Conservation (phyloP, 2,797 vertebrate genomes). For the Gambelia wislizenii region DNA sequence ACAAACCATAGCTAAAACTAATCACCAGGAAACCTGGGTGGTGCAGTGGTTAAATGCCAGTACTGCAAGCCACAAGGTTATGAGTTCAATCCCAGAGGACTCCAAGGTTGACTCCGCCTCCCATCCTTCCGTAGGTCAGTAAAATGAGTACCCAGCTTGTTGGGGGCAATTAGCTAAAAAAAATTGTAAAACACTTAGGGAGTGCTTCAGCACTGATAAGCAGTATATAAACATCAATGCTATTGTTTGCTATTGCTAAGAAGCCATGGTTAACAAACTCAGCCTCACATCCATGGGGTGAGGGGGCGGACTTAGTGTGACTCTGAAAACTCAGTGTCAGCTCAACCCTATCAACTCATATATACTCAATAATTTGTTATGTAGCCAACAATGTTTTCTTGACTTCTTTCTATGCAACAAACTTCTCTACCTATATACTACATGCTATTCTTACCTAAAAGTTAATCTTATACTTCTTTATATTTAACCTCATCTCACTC, state of each 20-base stretch:
- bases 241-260: too few species aligned
- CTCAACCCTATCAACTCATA: background rate
- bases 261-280: background rate
- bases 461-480: constrained; percentile 51
- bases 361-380: background rate
- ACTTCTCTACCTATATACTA: constrained; percentile 40
- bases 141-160: too few species aligned
- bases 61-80: too few species aligned
- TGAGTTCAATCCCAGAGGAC: too few species aligned
- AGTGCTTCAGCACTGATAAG: too few species aligned
- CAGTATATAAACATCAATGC: too few species aligned
- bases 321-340: background rate
- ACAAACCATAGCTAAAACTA: background rate
- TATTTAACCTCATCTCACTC: constrained; percentile 63
- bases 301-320: background rate
- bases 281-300: background rate
- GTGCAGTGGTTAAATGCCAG: too few species aligned
- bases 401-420: background rate
- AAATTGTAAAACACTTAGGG: too few species aligned
- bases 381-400: constrained; percentile 17
- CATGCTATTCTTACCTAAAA: constrained; percentile 59
- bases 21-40: too few species aligned
- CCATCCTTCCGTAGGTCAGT: too few species aligned
- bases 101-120: too few species aligned
- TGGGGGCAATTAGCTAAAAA: too few species aligned